Evolutionary conservation across 2,113 vertebrate genomes (phyloP), one percentile per base, ranked within the genome.

Genomic region (Siniperca knerii): DNA sequence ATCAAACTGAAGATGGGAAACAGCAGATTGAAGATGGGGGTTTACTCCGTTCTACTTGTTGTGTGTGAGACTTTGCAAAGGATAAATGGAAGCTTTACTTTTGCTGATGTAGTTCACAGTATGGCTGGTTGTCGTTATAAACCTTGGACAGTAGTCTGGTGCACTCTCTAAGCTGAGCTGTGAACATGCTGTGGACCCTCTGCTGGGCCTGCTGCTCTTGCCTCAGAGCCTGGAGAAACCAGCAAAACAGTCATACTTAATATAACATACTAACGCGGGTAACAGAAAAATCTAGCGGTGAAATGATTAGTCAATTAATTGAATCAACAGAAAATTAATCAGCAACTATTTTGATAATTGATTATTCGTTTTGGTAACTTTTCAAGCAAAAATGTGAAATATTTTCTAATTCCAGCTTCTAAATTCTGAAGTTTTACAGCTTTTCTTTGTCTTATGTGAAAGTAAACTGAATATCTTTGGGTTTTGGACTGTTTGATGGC

Each of bases 151-250:
- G 78, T 20, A 93, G 68, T 78, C 91, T 90, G 46, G 44, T 90
- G 79, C 88, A 86, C 71, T 92, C 89, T 83, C 85, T 92, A 73
- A 93, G 79, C 52, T 90, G 89, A 79, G 88, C 50, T 33, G 72
- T 90, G 44, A 94, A 91, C 73, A 69, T 35, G 40, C 68, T 73
- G 73, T 92, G 66, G 55, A 87, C 86, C 33, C 87, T 91, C 71
- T 85, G 79, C 86, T 95, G 92, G 62, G 87, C 75, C 66, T 90
- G 85, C 72, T 90, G 91, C 82, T 95, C 94, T 72, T 57, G 77
- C 73, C 64, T 90, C 65, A 95, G 64, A 61, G 92, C 87, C 94
- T 95, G 61, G 6, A 84, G 6, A 81, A 52, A 75, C 20, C 16
- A 75, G 8, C 2, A 65, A 58, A 73, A 48, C 29, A 48, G 8